Conservation (phyloP, 1,140 invertebrate species). For the Diuraphis noxia region DNA sequence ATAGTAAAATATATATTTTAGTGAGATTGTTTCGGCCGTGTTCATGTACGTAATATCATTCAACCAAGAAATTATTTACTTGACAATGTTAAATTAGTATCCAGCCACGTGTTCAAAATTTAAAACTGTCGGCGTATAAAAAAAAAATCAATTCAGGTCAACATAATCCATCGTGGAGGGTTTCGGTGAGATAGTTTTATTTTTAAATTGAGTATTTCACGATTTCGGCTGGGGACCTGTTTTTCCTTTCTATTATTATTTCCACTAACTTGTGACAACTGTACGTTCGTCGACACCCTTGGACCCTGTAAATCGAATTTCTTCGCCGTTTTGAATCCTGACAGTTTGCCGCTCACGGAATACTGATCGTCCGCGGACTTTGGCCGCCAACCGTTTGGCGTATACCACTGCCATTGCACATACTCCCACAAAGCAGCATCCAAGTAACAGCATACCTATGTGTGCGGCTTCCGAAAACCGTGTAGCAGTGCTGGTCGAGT, state of each 20-base stretch:
- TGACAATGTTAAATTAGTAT: constrained; percentile 19
- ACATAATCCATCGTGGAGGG: neutral
- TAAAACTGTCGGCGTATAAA: neutral
- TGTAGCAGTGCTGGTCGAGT: constrained; percentile 33
- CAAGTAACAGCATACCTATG: constrained; percentile 19
- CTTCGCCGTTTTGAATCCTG: constrained; percentile 10
- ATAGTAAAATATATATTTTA: neutral
- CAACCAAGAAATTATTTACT: neutral
- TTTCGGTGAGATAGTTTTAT: neutral
- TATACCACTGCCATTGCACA: constrained; percentile 21
- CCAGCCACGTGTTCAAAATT: constrained; percentile 14
- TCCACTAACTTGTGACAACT: constrained; percentile 43
- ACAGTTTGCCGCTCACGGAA: constrained; percentile 6
- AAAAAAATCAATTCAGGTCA: constrained; percentile 18
- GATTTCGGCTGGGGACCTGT: neutral
- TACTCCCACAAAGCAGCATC: constrained; percentile 39
- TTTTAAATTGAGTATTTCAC: constrained; percentile 23
- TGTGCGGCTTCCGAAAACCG: constrained; percentile 3
- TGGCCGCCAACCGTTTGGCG: constrained; percentile 32
- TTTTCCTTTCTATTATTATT: constrained; percentile 16
- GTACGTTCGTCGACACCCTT: constrained; percentile 8
- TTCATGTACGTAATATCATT: neutral
- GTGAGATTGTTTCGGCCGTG: neutral
- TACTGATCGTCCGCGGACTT: neutral
- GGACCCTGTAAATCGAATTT: constrained; percentile 39